Conservation (phyloP, 1,140 invertebrate genomes). For the Drosophila kepulauana region DNA sequence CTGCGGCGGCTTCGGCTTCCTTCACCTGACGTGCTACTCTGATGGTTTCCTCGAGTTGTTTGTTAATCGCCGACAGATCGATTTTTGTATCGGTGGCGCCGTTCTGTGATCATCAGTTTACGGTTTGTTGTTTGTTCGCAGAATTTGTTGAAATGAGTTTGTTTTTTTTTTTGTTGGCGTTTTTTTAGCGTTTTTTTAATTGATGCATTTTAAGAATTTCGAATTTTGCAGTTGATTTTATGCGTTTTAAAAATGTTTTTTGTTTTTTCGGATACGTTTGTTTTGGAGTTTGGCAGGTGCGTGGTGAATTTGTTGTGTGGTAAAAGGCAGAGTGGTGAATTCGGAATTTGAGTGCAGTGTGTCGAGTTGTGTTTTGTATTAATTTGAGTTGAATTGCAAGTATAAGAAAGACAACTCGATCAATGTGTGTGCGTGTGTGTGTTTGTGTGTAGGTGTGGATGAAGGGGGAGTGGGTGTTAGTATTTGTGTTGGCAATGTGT, state of each 20-base stretch:
- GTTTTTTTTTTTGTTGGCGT: slow-evolving; percentile 27
- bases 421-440: no score
- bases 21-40: slow-evolving; percentile 83
- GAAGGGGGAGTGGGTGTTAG: background rate
- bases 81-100: slow-evolving; percentile 81
- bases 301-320: slow-evolving; percentile 21
- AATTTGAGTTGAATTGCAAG: background rate
- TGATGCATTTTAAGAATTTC: slow-evolving; percentile 65
- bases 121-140: slow-evolving; percentile 3
- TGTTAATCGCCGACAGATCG: slow-evolving; percentile 82
- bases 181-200: slow-evolving; percentile 38
- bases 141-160: slow-evolving; percentile 18
- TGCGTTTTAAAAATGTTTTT: slow-evolving; percentile 38
- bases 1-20: slow-evolving; percentile 77
- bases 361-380: slow-evolving; percentile 11
- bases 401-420: no score
- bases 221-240: slow-evolving; percentile 67
- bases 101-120: slow-evolving; percentile 56
- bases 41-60: slow-evolving; percentile 84
- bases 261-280: background rate
- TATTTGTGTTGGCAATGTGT: slow-evolving; percentile 1
- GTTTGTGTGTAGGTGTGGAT: no score
- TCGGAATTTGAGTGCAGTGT: background rate
- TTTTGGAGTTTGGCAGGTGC: slow-evolving; percentile 7
- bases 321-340: background rate